phyloP scores from a whole-genome alignment of 2,113 vertebrate species.

The Lophochroa leadbeateri region DNA sequence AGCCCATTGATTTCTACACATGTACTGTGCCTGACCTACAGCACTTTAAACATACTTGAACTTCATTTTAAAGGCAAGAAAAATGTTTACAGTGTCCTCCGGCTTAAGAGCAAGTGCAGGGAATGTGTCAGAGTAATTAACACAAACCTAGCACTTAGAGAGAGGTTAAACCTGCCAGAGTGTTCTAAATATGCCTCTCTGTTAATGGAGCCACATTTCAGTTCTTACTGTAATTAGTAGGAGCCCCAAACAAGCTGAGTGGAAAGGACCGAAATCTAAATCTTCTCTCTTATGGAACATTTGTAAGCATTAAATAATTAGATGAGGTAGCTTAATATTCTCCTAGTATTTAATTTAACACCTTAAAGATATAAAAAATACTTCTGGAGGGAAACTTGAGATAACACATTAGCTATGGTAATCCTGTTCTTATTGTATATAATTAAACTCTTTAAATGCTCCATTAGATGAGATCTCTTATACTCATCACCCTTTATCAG shows the following conservation, averaged over 20 bases:
- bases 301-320: conserved; percentile 5
- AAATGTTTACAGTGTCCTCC: not conserved
- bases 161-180: not conserved
- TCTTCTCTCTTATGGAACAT: not conserved
- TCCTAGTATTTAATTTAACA: not conserved
- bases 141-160: not conserved
- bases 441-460: conserved; percentile 51
- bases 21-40: not conserved
- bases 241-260: not conserved
- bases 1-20: not conserved
- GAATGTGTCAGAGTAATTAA: not conserved
- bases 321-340: not conserved
- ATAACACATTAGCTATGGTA: conserved; percentile 40
- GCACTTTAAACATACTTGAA: not conserved
- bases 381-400: conserved; percentile 15
- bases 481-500: not conserved
- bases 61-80: not conserved
- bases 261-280: not conserved
- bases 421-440: conserved; percentile 30
- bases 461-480: conserved; percentile 50
- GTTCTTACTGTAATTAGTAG: not conserved
- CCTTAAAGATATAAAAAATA: not conserved
- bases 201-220: not conserved
- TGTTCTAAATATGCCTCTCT: not conserved
- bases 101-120: not conserved